Base-by-base conservation (phyloP, 2,113 vertebrate genomes). In the Coptodon rendalli region DNA sequence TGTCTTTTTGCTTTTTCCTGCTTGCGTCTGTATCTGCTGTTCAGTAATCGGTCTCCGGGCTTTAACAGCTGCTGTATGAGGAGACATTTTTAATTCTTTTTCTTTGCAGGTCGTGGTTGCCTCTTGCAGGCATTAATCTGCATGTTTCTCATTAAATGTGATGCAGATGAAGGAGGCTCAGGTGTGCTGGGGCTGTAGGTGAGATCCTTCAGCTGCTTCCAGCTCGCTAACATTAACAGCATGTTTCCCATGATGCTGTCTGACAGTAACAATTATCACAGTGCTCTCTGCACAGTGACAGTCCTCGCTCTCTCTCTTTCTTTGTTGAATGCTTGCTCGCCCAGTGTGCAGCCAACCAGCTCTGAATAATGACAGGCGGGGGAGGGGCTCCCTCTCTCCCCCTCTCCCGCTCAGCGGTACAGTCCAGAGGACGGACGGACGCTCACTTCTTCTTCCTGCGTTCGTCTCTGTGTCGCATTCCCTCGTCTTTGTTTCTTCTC, bases 331-430 rank as follows among this genome's bases (percentile, higher is more conserved):
- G 66, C 86, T 92, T 6, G 12, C 84, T 90, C 10, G 53, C 34
- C 82, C 82, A 83, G 89, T 76, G 81, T 89, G 83, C 88, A 90
- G 81, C 43, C 66, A 48, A 84, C 81, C 76, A 31, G 81, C 87
- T 88, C 78, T 17, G 79, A 76, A 80, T 24, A 80, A 68, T 66
- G 48, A 12, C n/a, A 7, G 50, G 53, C 34, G 85, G 68, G 68
- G 87, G 79, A 71, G 82, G 86, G 61, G 45, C 81, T 54, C 59
- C 14, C 40, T 61, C 59, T 81, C 85, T 83, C 84, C 36, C 40
- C 68, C 43, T 80, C 61, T 40, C 68, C 68, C 16, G 14, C n/a
- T 80, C 78, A 38, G 82, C 81, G 12, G 11, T 34, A 52, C 81
- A 84, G 40, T 89, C 83, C 78, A 79, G 87, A 89, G 79, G 85